Evolutionary conservation across 2,797 vertebrate species (phyloP), one percentile per base, ranked within the genome.

Genomic region (Poeciliopsis presidionis): DNA sequence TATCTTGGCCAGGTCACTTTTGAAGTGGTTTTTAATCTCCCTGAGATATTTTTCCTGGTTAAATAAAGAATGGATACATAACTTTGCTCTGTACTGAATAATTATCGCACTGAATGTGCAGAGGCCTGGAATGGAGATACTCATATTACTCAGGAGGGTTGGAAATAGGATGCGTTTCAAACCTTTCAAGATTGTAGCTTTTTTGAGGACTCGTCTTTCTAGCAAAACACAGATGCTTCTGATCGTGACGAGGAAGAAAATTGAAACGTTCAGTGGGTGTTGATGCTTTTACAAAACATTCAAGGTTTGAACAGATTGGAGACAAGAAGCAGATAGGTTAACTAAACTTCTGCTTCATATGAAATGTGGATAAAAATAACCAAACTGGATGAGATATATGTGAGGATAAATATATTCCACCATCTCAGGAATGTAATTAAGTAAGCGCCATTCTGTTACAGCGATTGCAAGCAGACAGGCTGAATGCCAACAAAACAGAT

Each of bases 401-500:
- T 16, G n/a, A 28, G 28, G 13, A 46, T 70, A 46, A 43, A 43
- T n/a, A 14, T 69, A n/a, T 43, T 28, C 67, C 79, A 74, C 72
- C n/a, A 30, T 70, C 82, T 51, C 72, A 84, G 86, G 85, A 88
- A 91, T 84, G 90, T 85, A 65, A 87, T 83, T 76, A 70, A 83
- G 72, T 78, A 63, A 76, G 61, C 59, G 46, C 73, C 75, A 61
- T 89, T 79, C 84, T 86, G 78, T 74, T 72, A 79, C 83, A 77
- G 86, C 88, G 85, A 88, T 80, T 76, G 89, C 85, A 84, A 8
- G 84, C 75, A 82, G 87, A 84, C 83, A 79, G 84, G 82, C 81
- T 80, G 84, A 90, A 82, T 87, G 87, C 87, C 88, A 86, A 81
- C 85, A 72, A 90, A 91, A 88, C 92, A 93, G 93, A 93, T 95